Percentiles rank a stretch among this genome's conserved stretches.
Evolutionary conservation across 2,888 invertebrate species (phyloP).

Genomic region (Ypsolopha sequella): DNA sequence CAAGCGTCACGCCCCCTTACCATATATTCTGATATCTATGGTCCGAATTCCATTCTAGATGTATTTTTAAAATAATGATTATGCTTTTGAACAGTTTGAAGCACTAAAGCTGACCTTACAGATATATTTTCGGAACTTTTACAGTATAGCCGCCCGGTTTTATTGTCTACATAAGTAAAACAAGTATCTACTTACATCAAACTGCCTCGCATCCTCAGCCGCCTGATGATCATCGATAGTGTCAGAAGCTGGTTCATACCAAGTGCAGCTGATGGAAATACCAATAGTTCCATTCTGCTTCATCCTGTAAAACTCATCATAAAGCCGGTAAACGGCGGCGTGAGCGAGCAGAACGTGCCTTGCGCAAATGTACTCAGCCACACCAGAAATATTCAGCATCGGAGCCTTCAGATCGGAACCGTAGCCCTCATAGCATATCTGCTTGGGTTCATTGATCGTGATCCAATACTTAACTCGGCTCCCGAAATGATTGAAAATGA

Average conservation of each 20-base stretch:
- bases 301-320: constrained; percentile 30
- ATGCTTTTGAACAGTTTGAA: too few species aligned
- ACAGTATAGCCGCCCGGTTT: too few species aligned
- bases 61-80: too few species aligned
- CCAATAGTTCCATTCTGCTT: constrained; percentile 33
- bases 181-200: constrained; percentile 49
- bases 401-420: constrained; percentile 37
- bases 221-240: constrained; percentile 57
- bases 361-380: constrained; percentile 65
- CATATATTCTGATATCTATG: too few species aligned
- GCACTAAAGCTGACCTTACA: too few species aligned
- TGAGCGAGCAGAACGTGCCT: constrained; percentile 72
- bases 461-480: constrained; percentile 66
- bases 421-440: constrained; percentile 44
- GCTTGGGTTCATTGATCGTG: constrained; percentile 70
- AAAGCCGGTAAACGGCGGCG: constrained; percentile 50
- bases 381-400: constrained; percentile 37
- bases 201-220: constrained; percentile 60
- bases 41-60: too few species aligned
- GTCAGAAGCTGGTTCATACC: constrained; percentile 62
- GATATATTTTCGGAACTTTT: background rate
- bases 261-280: constrained; percentile 41
- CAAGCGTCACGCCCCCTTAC: too few species aligned
- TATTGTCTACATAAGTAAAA: background rate
- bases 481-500: constrained; percentile 59